Evolutionary conservation across 1,140 invertebrate genomes (phyloP).

Genomic region (Aethina tumida): DNA sequence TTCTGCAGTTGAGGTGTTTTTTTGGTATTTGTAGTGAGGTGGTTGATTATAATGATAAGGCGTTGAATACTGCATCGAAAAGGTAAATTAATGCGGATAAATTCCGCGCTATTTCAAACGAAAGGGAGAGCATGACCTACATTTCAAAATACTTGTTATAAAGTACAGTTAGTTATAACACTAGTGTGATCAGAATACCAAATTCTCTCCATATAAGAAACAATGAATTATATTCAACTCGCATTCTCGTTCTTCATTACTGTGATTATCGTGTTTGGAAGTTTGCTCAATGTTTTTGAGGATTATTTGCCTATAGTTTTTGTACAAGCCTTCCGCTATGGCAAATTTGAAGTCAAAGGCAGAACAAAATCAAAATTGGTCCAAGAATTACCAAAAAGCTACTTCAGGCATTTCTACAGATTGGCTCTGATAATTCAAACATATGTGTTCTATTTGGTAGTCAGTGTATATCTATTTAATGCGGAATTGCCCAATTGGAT

Average conservation of each 20-base stretch:
- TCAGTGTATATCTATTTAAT: conserved; percentile 40
- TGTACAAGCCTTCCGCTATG: conserved; percentile 52
- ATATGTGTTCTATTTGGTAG: conserved; percentile 38
- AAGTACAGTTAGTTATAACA: too few species aligned
- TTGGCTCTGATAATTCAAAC: conserved; percentile 45
- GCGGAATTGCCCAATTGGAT: conserved; percentile 37
- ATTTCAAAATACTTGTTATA: too few species aligned
- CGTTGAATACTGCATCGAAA: too few species aligned
- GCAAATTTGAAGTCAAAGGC: conserved; percentile 53
- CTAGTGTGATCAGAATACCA: too few species aligned
- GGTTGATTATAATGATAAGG: too few species aligned
- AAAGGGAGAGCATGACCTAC: too few species aligned
- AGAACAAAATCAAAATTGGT: conserved; percentile 38
- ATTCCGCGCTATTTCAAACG: too few species aligned
- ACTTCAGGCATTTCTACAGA: conserved; percentile 65
- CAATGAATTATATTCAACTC: conserved; percentile 24
- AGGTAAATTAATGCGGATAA: too few species aligned
- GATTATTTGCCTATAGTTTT: conserved; percentile 50
- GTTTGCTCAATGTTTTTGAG: conserved; percentile 51
- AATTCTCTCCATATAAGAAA: too few species aligned
- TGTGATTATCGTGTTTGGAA: conserved; percentile 41
- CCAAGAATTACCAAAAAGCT: conserved; percentile 61
- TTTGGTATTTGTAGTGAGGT: too few species aligned
- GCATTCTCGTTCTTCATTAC: conserved; percentile 19
- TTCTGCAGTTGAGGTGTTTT: too few species aligned